Evolutionary conservation across 2,113 vertebrate genomes (phyloP).

Genomic region (Anarhynchus alexandrinus): DNA sequence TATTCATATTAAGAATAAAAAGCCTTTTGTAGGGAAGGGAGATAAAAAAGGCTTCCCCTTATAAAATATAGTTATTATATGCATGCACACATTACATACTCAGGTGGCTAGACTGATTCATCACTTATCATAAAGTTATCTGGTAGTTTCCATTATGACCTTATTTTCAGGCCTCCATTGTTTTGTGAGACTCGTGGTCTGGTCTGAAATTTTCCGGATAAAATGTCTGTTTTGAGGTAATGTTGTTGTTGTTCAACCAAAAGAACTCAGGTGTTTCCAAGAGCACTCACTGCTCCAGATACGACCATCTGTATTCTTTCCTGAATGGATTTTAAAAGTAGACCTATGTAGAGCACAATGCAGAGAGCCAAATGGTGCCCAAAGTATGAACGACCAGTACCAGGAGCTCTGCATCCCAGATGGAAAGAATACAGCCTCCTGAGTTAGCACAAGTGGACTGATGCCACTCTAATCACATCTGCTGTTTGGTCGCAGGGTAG

Average conservation of each 20-base stretch:
- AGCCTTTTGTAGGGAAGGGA: background rate
- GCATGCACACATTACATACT: too few species aligned
- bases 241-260: background rate
- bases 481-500: background rate
- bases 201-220: background rate
- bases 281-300: background rate
- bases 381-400: background rate
- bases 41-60: background rate
- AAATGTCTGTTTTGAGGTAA: background rate
- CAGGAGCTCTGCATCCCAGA: background rate
- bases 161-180: background rate
- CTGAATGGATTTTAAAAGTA: background rate
- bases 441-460: rapidly evolving
- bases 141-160: background rate
- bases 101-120: background rate
- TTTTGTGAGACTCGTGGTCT: background rate
- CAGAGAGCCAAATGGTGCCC: background rate
- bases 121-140: background rate
- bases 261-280: background rate
- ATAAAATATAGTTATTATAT: background rate
- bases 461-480: rapidly evolving
- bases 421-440: background rate
- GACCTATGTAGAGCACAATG: background rate
- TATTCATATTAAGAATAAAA: background rate
- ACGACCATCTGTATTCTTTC: background rate